Percentiles rank a stretch among this genome's conserved stretches.
Conservation (phyloP, 2,113 vertebrate genomes). For the Ciconia boyciana region DNA sequence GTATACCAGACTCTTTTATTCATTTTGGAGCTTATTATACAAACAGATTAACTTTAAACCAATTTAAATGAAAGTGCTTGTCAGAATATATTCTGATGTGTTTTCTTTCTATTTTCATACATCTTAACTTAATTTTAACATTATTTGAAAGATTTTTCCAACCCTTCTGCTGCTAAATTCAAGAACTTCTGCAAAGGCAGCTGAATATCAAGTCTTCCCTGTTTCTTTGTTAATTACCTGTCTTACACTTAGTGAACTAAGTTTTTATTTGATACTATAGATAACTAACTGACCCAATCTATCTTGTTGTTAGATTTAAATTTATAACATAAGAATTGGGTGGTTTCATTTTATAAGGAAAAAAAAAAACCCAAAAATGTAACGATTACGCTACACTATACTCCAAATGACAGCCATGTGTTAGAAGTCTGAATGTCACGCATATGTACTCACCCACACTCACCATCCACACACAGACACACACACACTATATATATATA, state of each 20-base stretch:
- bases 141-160: not conserved
- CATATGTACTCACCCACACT: rapidly evolving
- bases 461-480: not conserved
- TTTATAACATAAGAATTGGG: not conserved
- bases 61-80: not conserved
- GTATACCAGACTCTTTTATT: not conserved
- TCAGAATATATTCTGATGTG: not conserved
- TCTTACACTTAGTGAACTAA: not conserved
- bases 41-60: not conserved
- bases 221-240: not conserved
- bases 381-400: not conserved
- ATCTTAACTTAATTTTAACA: not conserved
- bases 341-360: not conserved
- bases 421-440: not conserved
- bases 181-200: not conserved
- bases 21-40: not conserved
- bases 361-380: too few species aligned
- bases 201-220: not conserved
- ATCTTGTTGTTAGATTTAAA: not conserved
- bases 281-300: not conserved
- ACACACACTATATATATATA: too few species aligned
- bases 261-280: not conserved
- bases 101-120: not conserved
- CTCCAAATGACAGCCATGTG: not conserved
- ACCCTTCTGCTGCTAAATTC: not conserved